A percentile compares a stretch with the other conserved stretches of the same genome.
Evolutionary conservation across 2,113 vertebrate species (phyloP).

Genomic region (Cynoglossus semilaevis): DNA sequence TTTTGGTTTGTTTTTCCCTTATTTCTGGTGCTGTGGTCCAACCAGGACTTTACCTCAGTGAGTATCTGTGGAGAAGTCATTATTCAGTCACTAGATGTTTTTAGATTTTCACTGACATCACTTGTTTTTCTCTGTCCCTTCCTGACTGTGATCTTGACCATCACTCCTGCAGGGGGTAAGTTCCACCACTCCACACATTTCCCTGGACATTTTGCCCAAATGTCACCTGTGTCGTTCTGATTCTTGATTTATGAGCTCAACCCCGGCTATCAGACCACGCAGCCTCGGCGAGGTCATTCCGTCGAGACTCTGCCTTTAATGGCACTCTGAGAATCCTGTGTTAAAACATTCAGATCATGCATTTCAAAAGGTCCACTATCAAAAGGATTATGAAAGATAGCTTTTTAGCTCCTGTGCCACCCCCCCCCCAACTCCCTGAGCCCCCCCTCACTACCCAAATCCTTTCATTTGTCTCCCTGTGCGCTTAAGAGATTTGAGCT

Average conservation of each 20-base stretch:
- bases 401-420: slow-evolving; percentile 75
- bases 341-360: slow-evolving; percentile 72
- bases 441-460: slow-evolving; percentile 74
- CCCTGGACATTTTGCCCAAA: neutral
- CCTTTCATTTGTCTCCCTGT: slow-evolving; percentile 79
- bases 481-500: slow-evolving; percentile 81
- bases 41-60: slow-evolving; percentile 81
- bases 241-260: neutral
- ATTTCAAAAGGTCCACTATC: slow-evolving; percentile 82
- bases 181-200: slow-evolving; percentile 5
- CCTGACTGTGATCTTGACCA: slow-evolving; percentile 16
- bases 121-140: slow-evolving; percentile 17
- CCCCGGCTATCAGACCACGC: neutral
- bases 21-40: neutral
- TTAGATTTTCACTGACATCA: fast-evolving
- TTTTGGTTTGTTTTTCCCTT: neutral
- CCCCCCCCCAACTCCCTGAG: slow-evolving; percentile 24
- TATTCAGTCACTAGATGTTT: neutral
- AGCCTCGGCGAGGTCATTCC: slow-evolving; percentile 44
- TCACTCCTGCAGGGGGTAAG: slow-evolving; percentile 70
- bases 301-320: slow-evolving; percentile 34
- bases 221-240: neutral
- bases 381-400: slow-evolving; percentile 83
- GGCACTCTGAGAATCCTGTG: slow-evolving; percentile 53
- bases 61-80: slow-evolving; percentile 49